Evolutionary conservation across 2,113 vertebrate genomes (phyloP).

Genomic region (Pyxicephalus adspersus): DNA sequence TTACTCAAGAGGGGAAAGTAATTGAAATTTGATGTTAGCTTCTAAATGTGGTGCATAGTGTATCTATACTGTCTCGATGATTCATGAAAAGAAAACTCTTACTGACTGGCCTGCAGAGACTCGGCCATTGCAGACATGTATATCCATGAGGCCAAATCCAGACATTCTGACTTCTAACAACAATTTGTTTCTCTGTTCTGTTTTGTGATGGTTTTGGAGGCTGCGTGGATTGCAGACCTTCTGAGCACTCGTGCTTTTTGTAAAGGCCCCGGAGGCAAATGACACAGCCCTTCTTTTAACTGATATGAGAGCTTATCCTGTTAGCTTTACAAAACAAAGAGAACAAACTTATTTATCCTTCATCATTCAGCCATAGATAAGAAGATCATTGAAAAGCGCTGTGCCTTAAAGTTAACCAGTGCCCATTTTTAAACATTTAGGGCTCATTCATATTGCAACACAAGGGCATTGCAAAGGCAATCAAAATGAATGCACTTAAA

Average conservation of each 20-base stretch:
- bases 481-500: no score
- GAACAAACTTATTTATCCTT: conserved; percentile 29
- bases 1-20: neutral
- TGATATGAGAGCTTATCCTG: conserved; percentile 39
- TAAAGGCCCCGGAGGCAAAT: conserved; percentile 47
- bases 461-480: no score
- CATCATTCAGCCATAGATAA: conserved; percentile 34
- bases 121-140: neutral
- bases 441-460: no score
- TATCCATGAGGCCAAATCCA: conserved; percentile 2
- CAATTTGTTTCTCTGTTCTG: conserved; percentile 16
- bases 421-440: no score
- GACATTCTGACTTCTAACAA: neutral
- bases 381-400: conserved; percentile 19
- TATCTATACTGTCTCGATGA: neutral
- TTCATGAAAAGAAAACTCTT: conserved; percentile 14
- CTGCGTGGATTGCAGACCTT: conserved; percentile 42
- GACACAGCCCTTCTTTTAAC: conserved; percentile 35
- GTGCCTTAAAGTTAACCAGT: no score
- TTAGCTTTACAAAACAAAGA: neutral
- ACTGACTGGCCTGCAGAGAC: conserved; percentile 16
- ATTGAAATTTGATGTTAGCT: neutral
- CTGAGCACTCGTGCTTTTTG: conserved; percentile 30
- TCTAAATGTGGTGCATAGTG: neutral
- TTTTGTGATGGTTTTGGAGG: conserved; percentile 12